Evolutionary conservation across 2,113 vertebrate species (phyloP).

Genomic region (Blennius ocellaris): DNA sequence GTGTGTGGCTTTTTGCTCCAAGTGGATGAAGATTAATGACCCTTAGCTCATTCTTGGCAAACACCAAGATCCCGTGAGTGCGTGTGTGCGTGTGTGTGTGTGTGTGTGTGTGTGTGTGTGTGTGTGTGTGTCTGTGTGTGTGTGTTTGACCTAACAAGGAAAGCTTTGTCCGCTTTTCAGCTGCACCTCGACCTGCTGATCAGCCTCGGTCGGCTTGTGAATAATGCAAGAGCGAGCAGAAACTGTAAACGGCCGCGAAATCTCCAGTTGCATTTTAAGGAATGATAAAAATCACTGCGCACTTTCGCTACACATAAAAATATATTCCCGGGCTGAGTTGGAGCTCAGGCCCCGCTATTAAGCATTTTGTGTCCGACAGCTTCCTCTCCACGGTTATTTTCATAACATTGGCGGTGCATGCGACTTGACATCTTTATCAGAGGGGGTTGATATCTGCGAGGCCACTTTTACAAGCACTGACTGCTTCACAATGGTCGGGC

Average conservation of each 20-base stretch:
- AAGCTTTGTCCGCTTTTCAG: slow-evolving; percentile 52
- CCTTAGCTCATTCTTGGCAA: slow-evolving; percentile 71
- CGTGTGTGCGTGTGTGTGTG: slow-evolving; percentile 47
- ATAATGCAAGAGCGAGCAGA: neutral
- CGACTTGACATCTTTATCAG: slow-evolving; percentile 53
- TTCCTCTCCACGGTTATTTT: slow-evolving; percentile 35
- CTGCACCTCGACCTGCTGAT: slow-evolving; percentile 39
- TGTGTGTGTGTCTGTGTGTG: slow-evolving; percentile 23
- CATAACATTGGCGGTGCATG: slow-evolving; percentile 32
- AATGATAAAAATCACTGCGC: neutral
- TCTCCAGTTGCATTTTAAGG: neutral
- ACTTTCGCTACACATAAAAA: too few relatives aligned
- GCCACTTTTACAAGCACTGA: slow-evolving; percentile 21
- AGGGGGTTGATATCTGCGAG: slow-evolving; percentile 37
- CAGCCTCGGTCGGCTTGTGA: slow-evolving; percentile 10
- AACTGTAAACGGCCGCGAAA: neutral
- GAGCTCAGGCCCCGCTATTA: too few relatives aligned
- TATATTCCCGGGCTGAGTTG: too few relatives aligned
- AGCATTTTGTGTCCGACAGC: too few relatives aligned
- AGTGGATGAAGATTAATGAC: slow-evolving; percentile 76
- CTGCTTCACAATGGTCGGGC: slow-evolving; percentile 44
- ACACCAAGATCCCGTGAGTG: slow-evolving; percentile 28
- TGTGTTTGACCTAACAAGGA: slow-evolving; percentile 61
- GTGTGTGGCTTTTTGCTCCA: slow-evolving; percentile 16
- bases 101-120: slow-evolving; percentile 23